Conservation (phyloP, 2,888 invertebrate species). For the Chrysotoxum bicinctum region DNA sequence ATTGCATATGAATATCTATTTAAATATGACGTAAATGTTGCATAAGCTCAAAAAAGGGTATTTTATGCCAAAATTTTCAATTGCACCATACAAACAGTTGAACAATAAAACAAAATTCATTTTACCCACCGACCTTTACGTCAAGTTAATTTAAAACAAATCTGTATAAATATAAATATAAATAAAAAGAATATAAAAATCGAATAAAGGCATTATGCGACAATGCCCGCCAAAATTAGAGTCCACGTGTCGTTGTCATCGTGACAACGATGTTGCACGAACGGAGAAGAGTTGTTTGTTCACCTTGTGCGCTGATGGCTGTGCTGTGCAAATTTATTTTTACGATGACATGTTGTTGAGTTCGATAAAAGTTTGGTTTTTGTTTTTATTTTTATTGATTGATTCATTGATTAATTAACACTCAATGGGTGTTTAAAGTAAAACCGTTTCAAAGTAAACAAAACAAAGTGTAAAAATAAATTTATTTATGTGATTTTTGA, state of each 20-base stretch:
- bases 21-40: conserved; percentile 51
- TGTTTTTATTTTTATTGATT: conserved; percentile 26
- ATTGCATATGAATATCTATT: not conserved
- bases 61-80: conserved; percentile 61
- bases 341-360: conserved; percentile 11
- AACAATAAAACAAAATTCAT: conserved; percentile 6
- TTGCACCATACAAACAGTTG: not conserved
- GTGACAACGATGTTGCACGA: not conserved
- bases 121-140: conserved; percentile 27
- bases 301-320: conserved; percentile 2
- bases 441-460: conserved; percentile 15
- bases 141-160: conserved; percentile 25
- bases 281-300: not conserved
- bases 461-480: conserved; percentile 10
- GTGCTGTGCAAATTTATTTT: conserved; percentile 8
- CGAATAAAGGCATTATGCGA: conserved; percentile 1
- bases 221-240: conserved; percentile 10
- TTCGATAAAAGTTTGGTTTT: not conserved
- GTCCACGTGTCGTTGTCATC: conserved; percentile 25
- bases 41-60: conserved; percentile 53
- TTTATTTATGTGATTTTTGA: conserved; percentile 51
- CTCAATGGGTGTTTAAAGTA: conserved; percentile 46
- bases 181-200: not conserved
- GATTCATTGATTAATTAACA: conserved; percentile 60
- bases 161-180: not conserved